A percentile compares a stretch with the other conserved stretches of the same genome.
These are phyloP conservation scores for Drosophila sulfurigaster DNA, from an alignment of 1,140 invertebrate species.

Conservation along the genomic window DNA sequence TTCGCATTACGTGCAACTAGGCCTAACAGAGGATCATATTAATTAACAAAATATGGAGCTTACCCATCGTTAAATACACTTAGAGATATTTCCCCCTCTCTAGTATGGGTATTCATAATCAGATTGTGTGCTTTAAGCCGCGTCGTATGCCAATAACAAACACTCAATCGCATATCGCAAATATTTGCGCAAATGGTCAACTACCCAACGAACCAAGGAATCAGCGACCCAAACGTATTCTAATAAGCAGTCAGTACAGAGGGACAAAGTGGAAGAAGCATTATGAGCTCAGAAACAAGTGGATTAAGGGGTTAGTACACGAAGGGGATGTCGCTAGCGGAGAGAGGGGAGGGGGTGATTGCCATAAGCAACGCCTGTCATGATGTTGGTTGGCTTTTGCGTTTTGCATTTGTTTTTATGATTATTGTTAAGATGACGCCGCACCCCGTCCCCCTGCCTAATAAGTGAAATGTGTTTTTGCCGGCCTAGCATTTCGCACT, in stretches of 20 bases:
- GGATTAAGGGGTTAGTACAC: conserved; percentile 73
- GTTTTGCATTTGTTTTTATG: conserved; percentile 81
- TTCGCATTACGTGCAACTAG: too few relatives aligned
- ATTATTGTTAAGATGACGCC: conserved; percentile 67
- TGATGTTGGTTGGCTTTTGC: conserved; percentile 60
- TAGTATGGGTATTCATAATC: conserved; percentile 40
- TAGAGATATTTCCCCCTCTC: not conserved
- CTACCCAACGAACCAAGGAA: conserved; percentile 16
- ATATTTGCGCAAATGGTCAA: conserved; percentile 57
- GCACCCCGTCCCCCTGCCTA: conserved; percentile 24
- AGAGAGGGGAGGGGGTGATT: not conserved
- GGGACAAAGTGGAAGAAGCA: conserved; percentile 23
- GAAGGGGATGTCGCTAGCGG: not conserved
- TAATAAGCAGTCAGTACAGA: conserved; percentile 39
- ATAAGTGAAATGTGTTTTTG: conserved; percentile 83
- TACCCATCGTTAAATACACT: not conserved
- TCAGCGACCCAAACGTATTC: conserved; percentile 42
- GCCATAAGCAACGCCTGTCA: conserved; percentile 30
- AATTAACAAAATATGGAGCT: not conserved
- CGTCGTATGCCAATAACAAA: conserved; percentile 56
- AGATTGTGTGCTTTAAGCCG: conserved; percentile 45
- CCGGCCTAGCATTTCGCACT: conserved; percentile 44
- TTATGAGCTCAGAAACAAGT: conserved; percentile 69
- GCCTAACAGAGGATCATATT: not conserved
- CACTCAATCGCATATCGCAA: conserved; percentile 67